Base-by-base conservation (phyloP, 2,888 invertebrate species). In the Acleris holmiana region DNA sequence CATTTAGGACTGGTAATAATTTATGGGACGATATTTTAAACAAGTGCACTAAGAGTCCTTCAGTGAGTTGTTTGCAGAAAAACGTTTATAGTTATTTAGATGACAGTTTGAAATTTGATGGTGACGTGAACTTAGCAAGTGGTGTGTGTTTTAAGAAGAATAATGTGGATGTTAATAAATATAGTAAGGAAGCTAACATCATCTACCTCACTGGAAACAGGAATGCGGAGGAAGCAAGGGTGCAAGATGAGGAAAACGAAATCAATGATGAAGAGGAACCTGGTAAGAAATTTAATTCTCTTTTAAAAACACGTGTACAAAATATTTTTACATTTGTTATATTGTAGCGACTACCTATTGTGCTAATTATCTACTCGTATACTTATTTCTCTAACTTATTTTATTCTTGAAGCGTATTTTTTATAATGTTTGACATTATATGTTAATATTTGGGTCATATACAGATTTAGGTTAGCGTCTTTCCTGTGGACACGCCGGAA, bases 21-120 rank as follows among this genome's bases (percentile, higher is more conserved):
- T 86, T 97, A 57, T 97, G 97, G 97, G 94, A 94, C 72, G 94
- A 94, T 66, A 93, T 97, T 68, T 91, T 96, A 60, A 94, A 93
- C 68, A 95, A 96, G 77, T 97, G 97, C 79, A 93, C 93, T 51
- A 89, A 88, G 13, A 91, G 93, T 58, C 95, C 96, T 18, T 93
- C 95, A 67, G 93, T 96, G 76, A 94, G 94, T 70, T 97, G 97
- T 80, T 95, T 97, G 62, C 96, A 96, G 76, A 95, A 95, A 75
- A 96, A 95, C 76, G 94, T 97, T 40, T 96, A 95, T 76, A 89
- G 93, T n/a, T 97, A 95, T 76, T 84, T 97, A 68, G 94, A 95
- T 71, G 93, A 94, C 35, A 94, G 94, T 25, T 88, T 97, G 58
- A 93, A 94, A 49, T 92, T 93, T 48, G 89, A 90, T 23, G 94